phyloP scores from a whole-genome alignment of 2,797 vertebrate genomes.

The Pristis pectinata region DNA sequence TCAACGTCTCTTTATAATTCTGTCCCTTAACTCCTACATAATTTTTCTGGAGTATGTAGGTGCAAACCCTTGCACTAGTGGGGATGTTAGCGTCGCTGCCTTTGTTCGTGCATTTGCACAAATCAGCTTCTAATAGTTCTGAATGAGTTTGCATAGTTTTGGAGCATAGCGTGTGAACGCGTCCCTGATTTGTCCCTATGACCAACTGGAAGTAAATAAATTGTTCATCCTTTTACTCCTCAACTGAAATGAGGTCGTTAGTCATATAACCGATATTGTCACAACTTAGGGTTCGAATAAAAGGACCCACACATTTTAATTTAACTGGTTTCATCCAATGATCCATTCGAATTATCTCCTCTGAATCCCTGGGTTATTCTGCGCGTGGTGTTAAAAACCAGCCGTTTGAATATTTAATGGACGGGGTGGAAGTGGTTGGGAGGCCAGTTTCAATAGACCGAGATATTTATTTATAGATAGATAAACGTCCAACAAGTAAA shows the following conservation, averaged over 20 bases:
- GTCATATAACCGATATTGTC: not conserved
- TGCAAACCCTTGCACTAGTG: not conserved
- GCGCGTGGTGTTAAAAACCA: not conserved
- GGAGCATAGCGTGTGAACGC: not conserved
- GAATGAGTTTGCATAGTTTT: not conserved
- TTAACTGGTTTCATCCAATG: not conserved
- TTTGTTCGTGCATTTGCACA: slow-evolving; percentile 9
- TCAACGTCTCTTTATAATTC: not conserved
- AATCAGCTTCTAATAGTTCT: not conserved
- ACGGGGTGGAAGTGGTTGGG: not conserved
- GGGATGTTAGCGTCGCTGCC: not conserved
- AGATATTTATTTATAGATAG: not conserved
- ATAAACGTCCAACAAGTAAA: slow-evolving; percentile 24
- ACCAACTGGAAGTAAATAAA: no score
- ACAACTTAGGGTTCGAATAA: not conserved
- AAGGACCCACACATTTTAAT: not conserved
- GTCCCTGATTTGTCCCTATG: not conserved
- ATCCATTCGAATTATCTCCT: not conserved
- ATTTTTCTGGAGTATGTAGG: not conserved
- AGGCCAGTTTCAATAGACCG: not conserved
- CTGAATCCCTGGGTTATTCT: not conserved
- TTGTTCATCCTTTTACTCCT: not conserved
- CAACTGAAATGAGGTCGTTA: not conserved
- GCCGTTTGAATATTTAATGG: not conserved
- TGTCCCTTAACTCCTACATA: not conserved